Evolutionary conservation across 1,140 invertebrate genomes (phyloP), one percentile per base, ranked within the genome.

Genomic region (Pseudomyrmex pallidus): DNA sequence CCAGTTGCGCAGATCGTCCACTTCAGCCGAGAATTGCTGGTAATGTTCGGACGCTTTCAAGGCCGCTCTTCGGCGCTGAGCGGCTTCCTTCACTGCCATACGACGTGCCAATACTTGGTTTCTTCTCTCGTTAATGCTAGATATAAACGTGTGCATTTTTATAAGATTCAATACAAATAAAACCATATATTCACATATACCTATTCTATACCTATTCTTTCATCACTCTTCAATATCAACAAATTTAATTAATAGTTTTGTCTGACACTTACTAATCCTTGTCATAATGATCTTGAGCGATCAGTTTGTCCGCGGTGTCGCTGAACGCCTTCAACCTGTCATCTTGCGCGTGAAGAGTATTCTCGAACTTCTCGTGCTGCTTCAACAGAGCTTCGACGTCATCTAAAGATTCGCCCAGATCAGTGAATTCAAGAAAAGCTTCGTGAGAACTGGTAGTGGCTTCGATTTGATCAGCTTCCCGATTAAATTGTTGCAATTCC

Each of bases 401-500:
- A 94, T 99, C 99, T 63, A 99, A 95, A 0, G 98, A 98, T 86
- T 97, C 98, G 54, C 98, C 98, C 57, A 98, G 95, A 89, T 98
- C 96, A 10, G 96, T 96, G 93, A 97, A 98, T 86, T 99, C 98
- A 12, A 99, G 94, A 94, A 98, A 99, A 0, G 98, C 97, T 92
- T 99, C 97, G 92, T 99, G 98, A 56, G 98, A 97, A 70, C 98
- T 98, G 54, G 98, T 99, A 4, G 98, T 97, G 0, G 98, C 98
- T 94, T 99, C 99, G 83, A 99, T 98, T 91, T 99, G 98, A 93
- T 99, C 98, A 0, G 98, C 99, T 94, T 99, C 99, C 72, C 98
- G 96, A 92, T 99, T 99, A 94, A 99, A 99, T 82, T 97, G 95
- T 94, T 98, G 97, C 67, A 99, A 94, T 89, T 99, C 97, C 17